These are phyloP conservation scores for Lepilemur ruficaudatus DNA, from an alignment of 2,797 vertebrate species.

Conservation along the genomic window DNA sequence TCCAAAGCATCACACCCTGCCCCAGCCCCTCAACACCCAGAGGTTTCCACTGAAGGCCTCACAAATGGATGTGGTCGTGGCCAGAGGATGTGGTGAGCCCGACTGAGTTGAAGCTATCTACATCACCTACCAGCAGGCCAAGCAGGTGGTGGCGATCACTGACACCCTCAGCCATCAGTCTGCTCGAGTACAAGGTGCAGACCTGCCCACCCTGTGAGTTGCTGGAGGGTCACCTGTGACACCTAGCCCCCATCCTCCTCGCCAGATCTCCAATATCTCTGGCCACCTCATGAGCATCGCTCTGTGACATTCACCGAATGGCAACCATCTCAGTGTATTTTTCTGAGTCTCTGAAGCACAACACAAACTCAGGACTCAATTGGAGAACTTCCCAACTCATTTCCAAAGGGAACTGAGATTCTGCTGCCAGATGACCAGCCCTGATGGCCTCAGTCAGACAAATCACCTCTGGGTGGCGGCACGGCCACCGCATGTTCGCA, in stretches of 20 bases:
- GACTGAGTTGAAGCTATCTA: slow-evolving; percentile 92
- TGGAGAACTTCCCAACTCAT: neutral
- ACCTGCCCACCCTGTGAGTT: slow-evolving; percentile 94
- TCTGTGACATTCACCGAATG: slow-evolving; percentile 87
- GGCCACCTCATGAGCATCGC: slow-evolving; percentile 94
- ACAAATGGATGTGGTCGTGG: slow-evolving; percentile 90
- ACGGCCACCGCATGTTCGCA: slow-evolving; percentile 75
- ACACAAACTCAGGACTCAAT: neutral
- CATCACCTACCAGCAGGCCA: slow-evolving; percentile 94
- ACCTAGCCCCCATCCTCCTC: slow-evolving; percentile 91
- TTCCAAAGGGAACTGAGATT: slow-evolving; percentile 19
- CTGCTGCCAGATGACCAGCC: slow-evolving; percentile 58
- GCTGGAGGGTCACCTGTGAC: slow-evolving; percentile 91
- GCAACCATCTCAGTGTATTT: slow-evolving; percentile 2
- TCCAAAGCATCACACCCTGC: slow-evolving; percentile 87
- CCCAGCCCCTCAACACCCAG: slow-evolving; percentile 90
- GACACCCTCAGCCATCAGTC: slow-evolving; percentile 90
- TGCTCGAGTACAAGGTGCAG: slow-evolving; percentile 78
- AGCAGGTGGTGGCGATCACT: slow-evolving; percentile 94
- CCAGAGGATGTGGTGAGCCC: slow-evolving; percentile 92
- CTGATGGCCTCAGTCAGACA: slow-evolving; percentile 39
- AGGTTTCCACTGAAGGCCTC: slow-evolving; percentile 93
- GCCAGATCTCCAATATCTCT: slow-evolving; percentile 95
- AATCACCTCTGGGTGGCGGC: slow-evolving; percentile 16
- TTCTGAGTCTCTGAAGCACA: slow-evolving; percentile 72